phyloP scores from a whole-genome alignment of 2,113 vertebrate species.

The Ramphastos sulfuratus region DNA sequence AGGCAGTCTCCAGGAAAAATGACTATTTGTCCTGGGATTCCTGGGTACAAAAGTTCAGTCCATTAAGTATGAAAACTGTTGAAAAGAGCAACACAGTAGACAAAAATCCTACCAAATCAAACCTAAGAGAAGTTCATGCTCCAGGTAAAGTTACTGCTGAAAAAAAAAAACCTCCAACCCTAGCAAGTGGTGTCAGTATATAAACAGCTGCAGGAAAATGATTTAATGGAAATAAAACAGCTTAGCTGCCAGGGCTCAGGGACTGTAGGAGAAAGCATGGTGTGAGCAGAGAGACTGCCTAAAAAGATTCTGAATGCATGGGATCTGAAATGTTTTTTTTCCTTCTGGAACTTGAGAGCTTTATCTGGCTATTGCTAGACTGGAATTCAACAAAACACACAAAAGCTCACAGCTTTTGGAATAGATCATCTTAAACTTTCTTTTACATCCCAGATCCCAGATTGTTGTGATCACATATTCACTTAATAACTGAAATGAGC shows the following conservation, averaged over 20 bases:
- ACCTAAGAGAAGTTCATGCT: background rate
- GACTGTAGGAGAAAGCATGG: background rate
- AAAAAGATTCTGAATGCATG: background rate
- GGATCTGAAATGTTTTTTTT: background rate
- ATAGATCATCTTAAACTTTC: background rate
- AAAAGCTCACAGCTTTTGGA: background rate
- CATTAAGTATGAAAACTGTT: background rate
- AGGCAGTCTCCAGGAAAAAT: background rate
- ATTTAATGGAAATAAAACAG: background rate
- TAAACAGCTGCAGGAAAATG: background rate
- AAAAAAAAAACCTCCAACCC: background rate
- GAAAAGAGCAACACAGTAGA: background rate
- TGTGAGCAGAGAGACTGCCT: background rate
- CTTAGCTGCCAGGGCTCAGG: background rate
- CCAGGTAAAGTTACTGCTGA: background rate
- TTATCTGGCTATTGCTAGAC: background rate
- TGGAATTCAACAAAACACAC: background rate
- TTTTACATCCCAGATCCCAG: background rate
- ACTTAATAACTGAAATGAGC: background rate
- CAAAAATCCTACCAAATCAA: background rate
- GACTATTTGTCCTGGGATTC: background rate
- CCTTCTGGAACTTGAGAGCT: background rate
- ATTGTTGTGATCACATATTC: background rate
- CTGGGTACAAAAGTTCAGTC: background rate
- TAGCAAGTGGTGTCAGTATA: background rate